These are phyloP conservation scores for Schizaphis graminum DNA, from an alignment of 2,888 invertebrate genomes.

Conservation along the genomic window DNA sequence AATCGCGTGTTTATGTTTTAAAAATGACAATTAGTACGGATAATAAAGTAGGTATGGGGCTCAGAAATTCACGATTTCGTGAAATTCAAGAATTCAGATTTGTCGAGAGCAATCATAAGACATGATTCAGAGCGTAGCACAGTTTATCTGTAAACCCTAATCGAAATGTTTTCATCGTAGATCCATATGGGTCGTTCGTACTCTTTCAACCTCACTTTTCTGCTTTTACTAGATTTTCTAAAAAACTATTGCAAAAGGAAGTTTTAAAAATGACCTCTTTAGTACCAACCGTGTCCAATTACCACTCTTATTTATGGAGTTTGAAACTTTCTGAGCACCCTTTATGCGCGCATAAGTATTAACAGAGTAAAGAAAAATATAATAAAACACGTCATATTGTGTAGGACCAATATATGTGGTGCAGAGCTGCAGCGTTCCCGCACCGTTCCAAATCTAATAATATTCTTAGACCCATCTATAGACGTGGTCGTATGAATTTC, in stretches of 20 bases:
- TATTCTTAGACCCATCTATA: background rate
- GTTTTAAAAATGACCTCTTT: background rate
- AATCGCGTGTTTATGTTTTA: background rate
- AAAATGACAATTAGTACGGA: no score
- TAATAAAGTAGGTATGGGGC: no score
- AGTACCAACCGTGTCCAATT: background rate
- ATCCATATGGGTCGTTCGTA: background rate
- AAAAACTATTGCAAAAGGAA: background rate
- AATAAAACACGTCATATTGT: background rate
- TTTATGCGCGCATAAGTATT: background rate
- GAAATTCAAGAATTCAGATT: no score
- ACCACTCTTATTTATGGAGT: background rate
- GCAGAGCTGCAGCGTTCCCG: background rate
- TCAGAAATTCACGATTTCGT: no score
- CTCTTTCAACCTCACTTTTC: background rate
- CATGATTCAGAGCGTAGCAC: no score
- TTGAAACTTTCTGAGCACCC: background rate
- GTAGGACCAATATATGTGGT: background rate
- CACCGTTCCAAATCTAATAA: slow-evolving; percentile 8
- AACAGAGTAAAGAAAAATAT: background rate
- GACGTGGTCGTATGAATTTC: background rate
- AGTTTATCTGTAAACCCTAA: no score
- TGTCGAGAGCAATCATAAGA: no score
- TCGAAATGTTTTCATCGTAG: background rate
- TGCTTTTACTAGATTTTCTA: background rate